Evolutionary conservation across 1,140 invertebrate species (phyloP), one percentile per base, ranked within the genome.

Genomic region (Hydropsyche tenuis): DNA sequence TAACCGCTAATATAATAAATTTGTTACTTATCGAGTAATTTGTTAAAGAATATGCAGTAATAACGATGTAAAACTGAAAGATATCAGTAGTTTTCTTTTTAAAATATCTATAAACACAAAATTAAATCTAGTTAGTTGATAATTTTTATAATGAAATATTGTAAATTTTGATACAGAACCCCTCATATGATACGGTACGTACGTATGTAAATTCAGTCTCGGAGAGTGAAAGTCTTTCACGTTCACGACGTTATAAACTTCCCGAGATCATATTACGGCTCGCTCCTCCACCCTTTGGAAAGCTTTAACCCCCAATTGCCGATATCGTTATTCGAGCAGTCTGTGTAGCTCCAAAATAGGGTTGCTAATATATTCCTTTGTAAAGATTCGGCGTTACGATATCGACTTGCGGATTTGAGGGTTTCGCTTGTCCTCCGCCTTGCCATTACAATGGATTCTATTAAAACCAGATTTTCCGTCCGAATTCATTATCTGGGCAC

Each of bases 241-340:
- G 1, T 20, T 20, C 16, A 20, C 22, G 48, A 37, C 22, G 56
- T 27, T n/a, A n/a, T 60, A 60, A 60, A 60, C 56, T 60, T 14
- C 9, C 9, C 23, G 20, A 60, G 56, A 60, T 60, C 56, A 25
- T 25, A 60, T 60, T 60, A 60, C 51, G 51, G 18, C 45, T 12
- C 45, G 5, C 20, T 7, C 22, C 14, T 53, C 20, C n/a, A n/a
- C 30, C 22, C 56, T 23, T 4, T 37, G 30, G 20, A 60, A 27
- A 22, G 56, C 25, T 37, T 60, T 60, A 60, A 60, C 56, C 56
- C 56, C 25, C 56, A 60, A 60, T 60, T 60, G 56, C 0, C 56
- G 56, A 60, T 60, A 60, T 60, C 56, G 56, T 60, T 60, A 60
- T 60, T 25, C 56, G 56, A 60, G 56, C 23, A 60, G 20, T 60